Percentiles rank a stretch among this genome's conserved stretches.
Evolutionary conservation across 2,888 invertebrate species (phyloP).

Genomic region (Homarus gammarus): DNA sequence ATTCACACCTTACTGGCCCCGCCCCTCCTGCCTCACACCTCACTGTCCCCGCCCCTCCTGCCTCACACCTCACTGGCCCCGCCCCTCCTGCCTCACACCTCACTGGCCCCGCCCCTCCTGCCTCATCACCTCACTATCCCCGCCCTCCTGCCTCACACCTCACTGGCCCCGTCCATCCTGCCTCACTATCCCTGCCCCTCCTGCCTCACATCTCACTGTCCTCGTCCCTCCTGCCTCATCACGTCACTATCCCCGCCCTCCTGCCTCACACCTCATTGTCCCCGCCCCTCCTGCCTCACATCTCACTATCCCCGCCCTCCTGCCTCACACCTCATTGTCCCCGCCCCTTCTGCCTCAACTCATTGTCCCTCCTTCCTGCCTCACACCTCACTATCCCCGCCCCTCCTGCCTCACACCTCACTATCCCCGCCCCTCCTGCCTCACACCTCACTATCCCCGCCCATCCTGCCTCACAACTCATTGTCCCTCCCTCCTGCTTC

Average conservation of each 20-base stretch:
- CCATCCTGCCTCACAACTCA: not conserved
- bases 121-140: too few species aligned
- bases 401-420: not conserved
- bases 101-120: too few species aligned
- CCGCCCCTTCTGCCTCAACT: not conserved
- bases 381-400: not conserved
- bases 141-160: constrained; percentile 18
- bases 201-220: not conserved
- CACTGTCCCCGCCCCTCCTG: too few species aligned
- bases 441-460: not conserved
- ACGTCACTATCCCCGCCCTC: not conserved
- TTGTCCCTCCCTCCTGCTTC: not conserved
- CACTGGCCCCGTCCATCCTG: not conserved
- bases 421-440: not conserved
- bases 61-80: too few species aligned
- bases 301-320: not conserved
- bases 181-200: not conserved
- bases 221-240: not conserved
- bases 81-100: too few species aligned
- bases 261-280: not conserved
- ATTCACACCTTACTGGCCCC: too few species aligned
- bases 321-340: not conserved
- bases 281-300: not conserved
- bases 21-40: too few species aligned
- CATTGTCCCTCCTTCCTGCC: not conserved